Evolutionary conservation across 2,113 vertebrate species (phyloP), one percentile per base, ranked within the genome.

Genomic region (Clarias batrachus): DNA sequence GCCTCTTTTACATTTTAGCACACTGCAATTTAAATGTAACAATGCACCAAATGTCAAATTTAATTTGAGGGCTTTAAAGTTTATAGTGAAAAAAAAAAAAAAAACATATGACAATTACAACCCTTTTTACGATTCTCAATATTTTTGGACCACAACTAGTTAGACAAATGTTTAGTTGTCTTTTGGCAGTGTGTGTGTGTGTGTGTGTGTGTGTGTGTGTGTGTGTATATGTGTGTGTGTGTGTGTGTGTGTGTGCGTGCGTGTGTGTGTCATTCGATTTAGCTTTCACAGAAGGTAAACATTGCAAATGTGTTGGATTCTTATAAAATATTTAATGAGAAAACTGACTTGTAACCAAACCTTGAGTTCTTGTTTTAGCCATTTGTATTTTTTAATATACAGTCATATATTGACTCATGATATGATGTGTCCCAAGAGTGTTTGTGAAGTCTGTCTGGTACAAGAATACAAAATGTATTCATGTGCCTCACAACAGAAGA

Each of bases 1-100:
- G 80, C 48, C 54, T 68, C 68, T 48, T 48, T 60, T 65, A 7
- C 59, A 86, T 19, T 79, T 25, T 3, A 74, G 62, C 66, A 65
- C 70, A 37, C 33, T 41, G 59, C 23, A 56, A 66, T 77, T 76
- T 13, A 57, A 66, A 66, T 4, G 54, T 62, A 74, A 84, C 70
- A 74, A 85, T 56, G 74, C 17, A 66, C 48, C 48, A 85, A 68
- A 79, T 79, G 41, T 85, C 62, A 85, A 65, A 56, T 60, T 74
- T 73, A 19, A 74, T 62, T 84, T 73, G 0, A 59, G 56, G 52
- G 52, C 17, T 73, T 84, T 73, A 59, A 59, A 56, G 12, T 84
- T 30, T 83, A 23, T 82, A 63, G 54, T n/a, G 25, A 54, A 30
- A 83, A 59, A 12, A 14, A 59, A 12, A 14, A 48, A 54, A 30